phyloP scores from a whole-genome alignment of 1,140 invertebrate species.

The Hyles euphorbiae region DNA sequence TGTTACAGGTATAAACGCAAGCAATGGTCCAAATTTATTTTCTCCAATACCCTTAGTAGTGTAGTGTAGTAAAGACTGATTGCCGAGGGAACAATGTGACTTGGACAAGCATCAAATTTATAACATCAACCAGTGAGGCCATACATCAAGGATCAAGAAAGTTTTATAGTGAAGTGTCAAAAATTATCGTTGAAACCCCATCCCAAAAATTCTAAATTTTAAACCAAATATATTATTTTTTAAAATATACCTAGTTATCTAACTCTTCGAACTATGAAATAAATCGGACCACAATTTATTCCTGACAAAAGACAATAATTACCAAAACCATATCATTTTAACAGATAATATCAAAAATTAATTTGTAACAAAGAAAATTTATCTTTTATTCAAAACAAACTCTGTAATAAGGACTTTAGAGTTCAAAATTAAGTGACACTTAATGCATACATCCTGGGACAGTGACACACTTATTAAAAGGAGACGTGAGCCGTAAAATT shows the following conservation, averaged over 20 bases:
- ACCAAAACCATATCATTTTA: slow-evolving; percentile 16
- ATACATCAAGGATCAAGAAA: no score
- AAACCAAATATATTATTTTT: background rate
- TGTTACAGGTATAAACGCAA: no score
- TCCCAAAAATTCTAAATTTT: background rate
- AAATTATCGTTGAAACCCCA: background rate
- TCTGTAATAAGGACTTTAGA: background rate
- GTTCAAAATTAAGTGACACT: background rate
- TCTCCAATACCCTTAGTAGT: no score
- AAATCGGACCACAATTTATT: background rate
- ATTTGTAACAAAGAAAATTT: slow-evolving; percentile 12
- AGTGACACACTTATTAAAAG: no score
- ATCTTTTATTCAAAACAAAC: background rate
- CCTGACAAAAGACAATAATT: slow-evolving; percentile 16
- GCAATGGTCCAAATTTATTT: no score
- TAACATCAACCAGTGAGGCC: no score
- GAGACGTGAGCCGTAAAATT: no score
- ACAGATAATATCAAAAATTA: slow-evolving; percentile 8
- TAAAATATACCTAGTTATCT: no score
- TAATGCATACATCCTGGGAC: no score
- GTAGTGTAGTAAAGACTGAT: no score
- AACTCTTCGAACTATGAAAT: background rate
- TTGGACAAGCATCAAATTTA: no score
- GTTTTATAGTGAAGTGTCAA: background rate
- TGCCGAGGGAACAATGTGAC: no score